These are phyloP conservation scores for Antheraea mylitta DNA, from an alignment of 1,140 invertebrate species.

Conservation along the genomic window DNA sequence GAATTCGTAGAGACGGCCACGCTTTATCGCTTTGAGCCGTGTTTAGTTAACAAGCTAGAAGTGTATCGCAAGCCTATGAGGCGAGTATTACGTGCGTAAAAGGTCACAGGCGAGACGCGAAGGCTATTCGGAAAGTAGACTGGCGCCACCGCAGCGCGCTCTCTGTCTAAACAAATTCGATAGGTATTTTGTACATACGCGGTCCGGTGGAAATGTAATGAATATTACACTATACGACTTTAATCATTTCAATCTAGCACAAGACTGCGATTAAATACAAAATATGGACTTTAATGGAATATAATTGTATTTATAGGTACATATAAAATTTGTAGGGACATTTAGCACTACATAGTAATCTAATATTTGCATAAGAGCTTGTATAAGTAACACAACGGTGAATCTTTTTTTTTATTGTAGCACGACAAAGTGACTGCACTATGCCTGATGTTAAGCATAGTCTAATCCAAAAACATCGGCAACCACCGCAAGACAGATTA, in stretches of 20 bases:
- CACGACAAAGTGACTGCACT: no score
- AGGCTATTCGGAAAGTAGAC: constrained; percentile 75
- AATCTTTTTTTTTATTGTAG: no score
- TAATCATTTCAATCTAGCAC: neutral
- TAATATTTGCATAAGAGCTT: no score
- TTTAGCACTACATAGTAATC: no score
- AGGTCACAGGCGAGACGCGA: constrained; percentile 74
- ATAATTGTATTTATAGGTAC: no score
- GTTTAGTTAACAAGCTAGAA: constrained; percentile 49
- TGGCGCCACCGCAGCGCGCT: constrained; percentile 55
- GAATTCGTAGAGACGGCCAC: constrained; percentile 4
- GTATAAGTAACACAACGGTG: no score
- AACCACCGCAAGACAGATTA: no score
- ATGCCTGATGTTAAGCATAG: no score
- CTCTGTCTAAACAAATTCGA: constrained; percentile 67
- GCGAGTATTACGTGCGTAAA: constrained; percentile 61
- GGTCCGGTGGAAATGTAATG: neutral
- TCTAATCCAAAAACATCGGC: no score
- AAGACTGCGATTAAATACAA: no score
- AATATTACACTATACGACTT: neutral
- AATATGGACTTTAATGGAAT: no score
- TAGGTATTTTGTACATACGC: constrained; percentile 28
- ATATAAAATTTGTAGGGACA: no score
- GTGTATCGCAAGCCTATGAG: constrained; percentile 50
- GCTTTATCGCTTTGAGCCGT: constrained; percentile 25